Evolutionary conservation across 1,140 invertebrate species (phyloP), one percentile per base, ranked within the genome.

Genomic region (Pseudomyrmex sp.): DNA sequence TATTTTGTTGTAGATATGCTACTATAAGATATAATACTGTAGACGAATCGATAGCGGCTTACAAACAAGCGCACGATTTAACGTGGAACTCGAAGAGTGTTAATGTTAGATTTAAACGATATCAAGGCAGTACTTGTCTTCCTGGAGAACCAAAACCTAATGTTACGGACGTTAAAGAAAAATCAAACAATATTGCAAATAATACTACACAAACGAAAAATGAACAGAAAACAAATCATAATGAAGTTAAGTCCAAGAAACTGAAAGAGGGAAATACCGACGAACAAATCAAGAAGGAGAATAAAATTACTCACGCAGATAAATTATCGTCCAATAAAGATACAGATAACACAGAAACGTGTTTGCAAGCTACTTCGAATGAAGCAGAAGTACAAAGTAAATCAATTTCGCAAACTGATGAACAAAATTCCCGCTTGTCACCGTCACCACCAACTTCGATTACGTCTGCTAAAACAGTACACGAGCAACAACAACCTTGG

Each of bases 11-110:
- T 69, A 95, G 95, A 63, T 96, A 96, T 91, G 96, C 96, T 68
- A 96, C 96, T 92, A 95, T 96, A 66, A 94, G 95, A 69, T 97
- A 96, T 88, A 94, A 95, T 58, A 95, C 91, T 59, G 95, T 96
- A 9, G 95, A 96, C 52, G 95, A 96, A 82, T 95, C 96, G 18
- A 95, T 96, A 90, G 93, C 95, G 74, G 96, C 96, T 50, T 97
- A 96, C 84, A 95, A 94, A 89, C 88, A 95, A 82, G 94, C 96
- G 1, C 94, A 96, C 74, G 93, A 95, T 87, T 92, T 95, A 70
- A 95, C 96, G 89, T 95, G 96, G 85, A 95, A 96, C 52, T 95
- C 95, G 9, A 95, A 96, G 87, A 95, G 95, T 86, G 94, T 96
- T 66, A 96, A 96, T 70, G 95, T 97, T 8, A 94, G 96, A 83